A percentile compares a stretch with the other conserved stretches of the same genome.
Evolutionary conservation across 2,888 invertebrate species (phyloP).

Genomic region (Ditula angustiorana): DNA sequence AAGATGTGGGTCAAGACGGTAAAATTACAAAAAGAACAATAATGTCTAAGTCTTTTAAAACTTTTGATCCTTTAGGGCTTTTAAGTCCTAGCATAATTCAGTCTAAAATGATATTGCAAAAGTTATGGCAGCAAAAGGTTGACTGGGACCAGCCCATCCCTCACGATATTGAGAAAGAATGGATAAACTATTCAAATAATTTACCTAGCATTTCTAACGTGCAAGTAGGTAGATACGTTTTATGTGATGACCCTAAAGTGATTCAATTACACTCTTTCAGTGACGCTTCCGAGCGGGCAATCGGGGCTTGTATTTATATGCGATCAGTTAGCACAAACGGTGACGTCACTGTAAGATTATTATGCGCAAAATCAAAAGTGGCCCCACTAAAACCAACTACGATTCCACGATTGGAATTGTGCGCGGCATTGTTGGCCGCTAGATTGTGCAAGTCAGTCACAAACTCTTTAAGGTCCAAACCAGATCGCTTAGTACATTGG

Average conservation of each 20-base stretch:
- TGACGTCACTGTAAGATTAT: background rate
- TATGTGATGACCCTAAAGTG: slow-evolving; percentile 14
- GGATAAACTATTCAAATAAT: slow-evolving; percentile 3
- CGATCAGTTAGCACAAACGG: slow-evolving; percentile 11
- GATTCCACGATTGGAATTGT: slow-evolving; percentile 34
- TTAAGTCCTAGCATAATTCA: too few relatives aligned
- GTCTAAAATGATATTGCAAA: too few relatives aligned
- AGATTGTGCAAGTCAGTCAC: too few relatives aligned
- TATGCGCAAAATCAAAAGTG: slow-evolving; percentile 34
- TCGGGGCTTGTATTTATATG: slow-evolving; percentile 40
- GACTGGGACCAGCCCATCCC: too few relatives aligned
- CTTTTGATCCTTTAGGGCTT: too few relatives aligned
- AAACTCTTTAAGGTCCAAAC: too few relatives aligned
- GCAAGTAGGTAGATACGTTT: slow-evolving; percentile 3
- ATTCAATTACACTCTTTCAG: slow-evolving; percentile 41
- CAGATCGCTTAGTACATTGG: too few relatives aligned
- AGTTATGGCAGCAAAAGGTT: too few relatives aligned
- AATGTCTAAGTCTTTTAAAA: slow-evolving; percentile 42
- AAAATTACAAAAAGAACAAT: slow-evolving; percentile 41
- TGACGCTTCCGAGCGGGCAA: slow-evolving; percentile 40
- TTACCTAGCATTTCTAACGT: background rate
- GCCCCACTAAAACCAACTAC: slow-evolving; percentile 35
- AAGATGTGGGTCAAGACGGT: background rate
- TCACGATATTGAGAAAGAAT: slow-evolving; percentile 23
- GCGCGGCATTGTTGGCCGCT: too few relatives aligned